phyloP scores from a whole-genome alignment of 2,888 invertebrate species.

The Protodeltote pygarga region DNA sequence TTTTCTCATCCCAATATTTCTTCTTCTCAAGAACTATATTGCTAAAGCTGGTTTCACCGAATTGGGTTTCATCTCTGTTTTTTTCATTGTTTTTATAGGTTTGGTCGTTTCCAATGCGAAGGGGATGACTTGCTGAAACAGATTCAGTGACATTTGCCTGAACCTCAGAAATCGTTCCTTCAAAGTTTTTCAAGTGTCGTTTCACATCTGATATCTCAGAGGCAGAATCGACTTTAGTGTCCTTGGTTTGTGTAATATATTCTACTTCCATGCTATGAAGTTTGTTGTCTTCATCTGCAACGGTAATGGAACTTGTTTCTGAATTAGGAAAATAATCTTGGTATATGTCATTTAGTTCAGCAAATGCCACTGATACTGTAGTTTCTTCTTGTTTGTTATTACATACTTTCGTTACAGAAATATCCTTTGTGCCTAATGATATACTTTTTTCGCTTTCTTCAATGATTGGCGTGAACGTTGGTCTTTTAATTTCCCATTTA shows the following conservation, averaged over 20 bases:
- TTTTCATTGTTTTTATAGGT: slow-evolving; percentile 24
- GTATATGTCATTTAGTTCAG: slow-evolving; percentile 78
- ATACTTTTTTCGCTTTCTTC: slow-evolving; percentile 78
- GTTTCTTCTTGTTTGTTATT: slow-evolving; percentile 55
- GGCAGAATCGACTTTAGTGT: slow-evolving; percentile 80
- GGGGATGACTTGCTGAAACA: slow-evolving; percentile 83
- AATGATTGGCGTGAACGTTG: slow-evolving; percentile 76
- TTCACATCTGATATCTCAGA: slow-evolving; percentile 85
- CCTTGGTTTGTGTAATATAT: slow-evolving; percentile 55
- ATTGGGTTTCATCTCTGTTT: slow-evolving; percentile 60
- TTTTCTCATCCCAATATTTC: slow-evolving; percentile 84
- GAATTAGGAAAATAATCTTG: slow-evolving; percentile 71
- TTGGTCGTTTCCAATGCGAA: slow-evolving; percentile 60
- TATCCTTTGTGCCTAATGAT: slow-evolving; percentile 65
- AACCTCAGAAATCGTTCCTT: slow-evolving; percentile 86
- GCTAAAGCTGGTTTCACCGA: slow-evolving; percentile 61
- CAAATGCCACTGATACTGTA: slow-evolving; percentile 78
- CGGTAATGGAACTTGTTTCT: slow-evolving; percentile 58
- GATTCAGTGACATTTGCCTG: slow-evolving; percentile 85
- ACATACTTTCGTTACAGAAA: slow-evolving; percentile 44
- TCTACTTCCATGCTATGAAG: slow-evolving; percentile 51
- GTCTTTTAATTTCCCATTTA: slow-evolving; percentile 68
- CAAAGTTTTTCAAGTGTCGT: slow-evolving; percentile 72
- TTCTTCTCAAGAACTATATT: slow-evolving; percentile 82
- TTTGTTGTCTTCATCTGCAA: slow-evolving; percentile 53